Base-by-base conservation (phyloP, 2,113 vertebrate genomes). In the Salvelinus sp. region DNA sequence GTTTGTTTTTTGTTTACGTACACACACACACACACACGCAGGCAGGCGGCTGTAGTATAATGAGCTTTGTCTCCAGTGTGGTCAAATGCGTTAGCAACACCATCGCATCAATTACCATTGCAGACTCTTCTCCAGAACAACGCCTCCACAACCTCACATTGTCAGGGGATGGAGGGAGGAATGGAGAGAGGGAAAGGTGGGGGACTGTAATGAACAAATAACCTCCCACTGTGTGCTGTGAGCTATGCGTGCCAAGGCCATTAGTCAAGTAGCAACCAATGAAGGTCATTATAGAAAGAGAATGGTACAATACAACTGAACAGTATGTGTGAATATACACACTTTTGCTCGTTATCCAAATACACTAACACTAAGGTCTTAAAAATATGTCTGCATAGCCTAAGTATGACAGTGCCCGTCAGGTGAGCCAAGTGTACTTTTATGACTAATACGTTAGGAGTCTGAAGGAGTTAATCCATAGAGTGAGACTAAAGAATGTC, bases 1-100 rank as follows among this genome's bases (percentile, higher is more conserved):
- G 3, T 54, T 18, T 54, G 12, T 20, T 20, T 57, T 20, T 20
- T 57, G 4, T 20, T 6, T 57, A 75, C 63, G 73, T 25, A 77
- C 75, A 69, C 27, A 5, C 69, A 22, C 23, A 48, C 72, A 75
- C 74, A 79, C 75, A 33, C 57, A 71, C 16, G 57, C 69, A 57
- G 25, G 18, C 12, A 7, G 22, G 7, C 10, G 6, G 67, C 44
- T 57, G 63, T 62, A 33, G 76, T 76, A 63, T 74, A 74, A 23
- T 13, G 66, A 62, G 54, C n/a, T 62, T n/a, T 57, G 18, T 57
- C 6, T 22, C n/a, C n/a, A 16, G 54, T 57, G 54, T 20, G 18
- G 18, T 16, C 54, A 62, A 62, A 22, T 10, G n/a, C 44, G 69
- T 79, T 70, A 75, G 77, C 63, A 28, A 25, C n/a, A n/a, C n/a